Evolutionary conservation across 92 coral and sea anemone species (phyloP).

Genomic region (Zoanthus sociatus): DNA sequence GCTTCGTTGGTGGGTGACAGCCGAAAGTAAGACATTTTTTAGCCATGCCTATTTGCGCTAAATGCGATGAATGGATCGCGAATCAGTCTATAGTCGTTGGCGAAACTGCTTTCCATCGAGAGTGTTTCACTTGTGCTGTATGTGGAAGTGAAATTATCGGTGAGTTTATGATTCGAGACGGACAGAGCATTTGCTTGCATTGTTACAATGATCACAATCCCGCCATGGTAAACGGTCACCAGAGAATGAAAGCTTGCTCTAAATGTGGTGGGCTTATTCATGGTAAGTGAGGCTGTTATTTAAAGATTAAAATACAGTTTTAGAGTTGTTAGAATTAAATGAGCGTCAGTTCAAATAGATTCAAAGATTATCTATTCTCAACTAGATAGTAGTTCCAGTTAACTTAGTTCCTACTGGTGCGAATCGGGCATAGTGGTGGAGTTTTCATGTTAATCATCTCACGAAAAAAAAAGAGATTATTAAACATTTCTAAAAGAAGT

Average conservation of each 20-base stretch:
- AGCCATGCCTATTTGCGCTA: constrained; percentile 35
- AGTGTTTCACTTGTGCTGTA: constrained; percentile 22
- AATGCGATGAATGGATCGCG: constrained; percentile 24
- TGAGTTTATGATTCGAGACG: constrained; percentile 46
- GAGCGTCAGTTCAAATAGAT: neutral
- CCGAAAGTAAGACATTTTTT: no score
- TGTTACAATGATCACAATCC: constrained; percentile 20
- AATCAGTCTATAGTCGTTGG: constrained; percentile 34
- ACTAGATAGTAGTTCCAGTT: neutral
- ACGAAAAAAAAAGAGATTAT: neutral
- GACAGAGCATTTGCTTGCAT: constrained; percentile 31
- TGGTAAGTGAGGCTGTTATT: neutral
- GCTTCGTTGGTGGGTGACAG: neutral
- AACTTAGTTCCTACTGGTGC: neutral
- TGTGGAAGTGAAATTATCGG: constrained; percentile 34
- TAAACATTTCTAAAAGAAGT: no score
- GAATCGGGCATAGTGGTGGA: neutral
- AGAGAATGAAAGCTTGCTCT: constrained; percentile 40
- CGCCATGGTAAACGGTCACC: constrained; percentile 22
- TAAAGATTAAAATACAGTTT: neutral
- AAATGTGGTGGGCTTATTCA: constrained; percentile 48
- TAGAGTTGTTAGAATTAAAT: neutral
- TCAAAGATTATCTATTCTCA: neutral
- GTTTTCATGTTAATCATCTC: neutral
- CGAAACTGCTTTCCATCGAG: constrained; percentile 28